phyloP scores from a whole-genome alignment of 2,888 invertebrate species.

The Trichopria drosophilae region DNA sequence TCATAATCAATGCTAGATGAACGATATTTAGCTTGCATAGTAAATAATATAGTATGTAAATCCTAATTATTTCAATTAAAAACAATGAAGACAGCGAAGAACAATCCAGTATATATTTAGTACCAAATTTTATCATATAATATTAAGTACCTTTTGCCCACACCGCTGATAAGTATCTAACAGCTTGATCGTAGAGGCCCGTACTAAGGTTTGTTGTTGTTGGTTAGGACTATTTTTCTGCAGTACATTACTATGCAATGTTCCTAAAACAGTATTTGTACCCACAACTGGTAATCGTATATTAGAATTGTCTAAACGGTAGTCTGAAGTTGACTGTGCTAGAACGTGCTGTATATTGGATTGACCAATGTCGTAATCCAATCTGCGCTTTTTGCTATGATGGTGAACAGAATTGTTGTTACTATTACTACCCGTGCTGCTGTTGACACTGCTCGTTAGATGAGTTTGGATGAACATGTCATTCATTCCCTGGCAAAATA shows the following conservation, averaged over 20 bases:
- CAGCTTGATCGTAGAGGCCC: slow-evolving; percentile 70
- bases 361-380: slow-evolving; percentile 58
- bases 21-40: too few species aligned
- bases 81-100: too few species aligned
- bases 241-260: slow-evolving; percentile 57
- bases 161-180: slow-evolving; percentile 70
- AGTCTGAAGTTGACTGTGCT: slow-evolving; percentile 57
- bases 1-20: too few species aligned
- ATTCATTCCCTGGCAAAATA: slow-evolving; percentile 73
- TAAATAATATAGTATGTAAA: too few species aligned
- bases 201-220: slow-evolving; percentile 62
- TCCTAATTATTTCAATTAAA: too few species aligned
- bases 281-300: slow-evolving; percentile 31
- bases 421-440: slow-evolving; percentile 57
- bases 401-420: slow-evolving; percentile 56
- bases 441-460: slow-evolving; percentile 63
- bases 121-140: too few species aligned
- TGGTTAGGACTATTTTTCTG: slow-evolving; percentile 58
- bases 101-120: too few species aligned
- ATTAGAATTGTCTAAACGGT: slow-evolving; percentile 58
- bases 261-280: slow-evolving; percentile 51
- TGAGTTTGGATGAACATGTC: slow-evolving; percentile 81
- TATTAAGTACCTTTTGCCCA: slow-evolving; percentile 66
- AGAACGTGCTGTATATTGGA: slow-evolving; percentile 57
- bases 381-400: slow-evolving; percentile 59